A percentile compares a stretch with the other conserved stretches of the same genome.
Evolutionary conservation across 92 coral and sea anemone genomes (phyloP).

Genomic region (Actinostola sp.): DNA sequence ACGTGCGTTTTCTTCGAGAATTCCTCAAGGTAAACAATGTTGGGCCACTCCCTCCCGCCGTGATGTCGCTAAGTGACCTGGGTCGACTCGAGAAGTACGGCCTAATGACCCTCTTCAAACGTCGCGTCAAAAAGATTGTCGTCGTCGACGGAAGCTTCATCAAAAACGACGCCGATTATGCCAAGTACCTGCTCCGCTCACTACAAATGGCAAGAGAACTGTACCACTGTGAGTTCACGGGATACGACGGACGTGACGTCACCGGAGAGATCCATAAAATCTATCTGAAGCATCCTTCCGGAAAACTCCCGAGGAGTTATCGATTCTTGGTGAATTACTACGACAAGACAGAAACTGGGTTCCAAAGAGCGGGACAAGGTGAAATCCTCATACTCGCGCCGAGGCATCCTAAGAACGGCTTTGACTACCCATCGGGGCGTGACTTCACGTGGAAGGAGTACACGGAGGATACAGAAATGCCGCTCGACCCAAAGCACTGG

Average conservation of each 20-base stretch:
- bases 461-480: slow-evolving; percentile 63
- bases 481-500: slow-evolving; percentile 72
- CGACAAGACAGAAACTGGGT: slow-evolving; percentile 54
- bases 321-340: slow-evolving; percentile 80
- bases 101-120: slow-evolving; percentile 70
- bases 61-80: slow-evolving; percentile 75
- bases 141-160: slow-evolving; percentile 79
- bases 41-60: slow-evolving; percentile 87
- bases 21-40: slow-evolving; percentile 66
- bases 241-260: slow-evolving; percentile 79
- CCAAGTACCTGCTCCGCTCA: slow-evolving; percentile 63
- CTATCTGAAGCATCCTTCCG: slow-evolving; percentile 55
- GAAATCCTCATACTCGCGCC: slow-evolving; percentile 77
- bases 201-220: slow-evolving; percentile 70
- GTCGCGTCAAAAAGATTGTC: slow-evolving; percentile 70
- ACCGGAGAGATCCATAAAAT: slow-evolving; percentile 67
- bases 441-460: slow-evolving; percentile 81
- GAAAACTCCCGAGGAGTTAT: slow-evolving; percentile 72
- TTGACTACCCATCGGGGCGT: slow-evolving; percentile 39
- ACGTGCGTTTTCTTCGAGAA: slow-evolving; percentile 81
- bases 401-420: slow-evolving; percentile 83
- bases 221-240: slow-evolving; percentile 76
- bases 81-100: slow-evolving; percentile 92
- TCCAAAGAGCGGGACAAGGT: slow-evolving; percentile 66
- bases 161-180: slow-evolving; percentile 53